phyloP scores from a whole-genome alignment of 2,888 invertebrate genomes.

The Agrypnus murinus region DNA sequence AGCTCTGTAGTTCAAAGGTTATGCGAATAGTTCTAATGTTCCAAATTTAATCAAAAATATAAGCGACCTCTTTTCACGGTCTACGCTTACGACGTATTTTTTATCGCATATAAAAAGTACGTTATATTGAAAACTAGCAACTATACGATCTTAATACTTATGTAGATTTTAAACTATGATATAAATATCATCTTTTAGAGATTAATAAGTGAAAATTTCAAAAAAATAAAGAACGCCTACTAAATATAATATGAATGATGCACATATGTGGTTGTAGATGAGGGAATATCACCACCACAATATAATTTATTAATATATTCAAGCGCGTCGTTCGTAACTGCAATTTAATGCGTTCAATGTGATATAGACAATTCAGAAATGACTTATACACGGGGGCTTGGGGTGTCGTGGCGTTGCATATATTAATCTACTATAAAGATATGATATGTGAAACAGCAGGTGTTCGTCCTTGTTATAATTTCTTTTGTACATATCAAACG shows the following conservation, averaged over 20 bases:
- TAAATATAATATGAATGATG: not conserved
- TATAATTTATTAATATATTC: constrained; percentile 33
- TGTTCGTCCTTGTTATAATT: constrained; percentile 1
- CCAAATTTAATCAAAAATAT: too few relatives aligned
- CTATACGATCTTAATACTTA: too few relatives aligned
- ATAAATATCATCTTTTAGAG: not conserved
- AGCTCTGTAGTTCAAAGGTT: too few relatives aligned
- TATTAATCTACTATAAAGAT: constrained; percentile 41
- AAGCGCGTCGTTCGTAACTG: constrained; percentile 21
- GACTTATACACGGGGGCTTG: constrained; percentile 32
- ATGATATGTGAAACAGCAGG: constrained; percentile 39
- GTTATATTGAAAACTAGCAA: too few relatives aligned
- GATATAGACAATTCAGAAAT: constrained; percentile 20
- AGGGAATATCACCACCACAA: not conserved
- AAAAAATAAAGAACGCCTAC: constrained; percentile 9
- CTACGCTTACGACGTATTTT: too few relatives aligned
- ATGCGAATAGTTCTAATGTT: too few relatives aligned
- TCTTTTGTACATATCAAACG: not conserved
- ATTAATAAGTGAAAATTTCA: not conserved
- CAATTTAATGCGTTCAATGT: constrained; percentile 18
- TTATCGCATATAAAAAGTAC: too few relatives aligned
- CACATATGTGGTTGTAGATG: constrained; percentile 24
- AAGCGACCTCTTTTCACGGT: too few relatives aligned
- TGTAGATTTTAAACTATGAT: not conserved
- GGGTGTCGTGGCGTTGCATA: constrained; percentile 35